A percentile compares a stretch with the other conserved stretches of the same genome.
These are phyloP conservation scores for Cygnus olor DNA, from an alignment of 2,797 vertebrate species.

Conservation along the genomic window DNA sequence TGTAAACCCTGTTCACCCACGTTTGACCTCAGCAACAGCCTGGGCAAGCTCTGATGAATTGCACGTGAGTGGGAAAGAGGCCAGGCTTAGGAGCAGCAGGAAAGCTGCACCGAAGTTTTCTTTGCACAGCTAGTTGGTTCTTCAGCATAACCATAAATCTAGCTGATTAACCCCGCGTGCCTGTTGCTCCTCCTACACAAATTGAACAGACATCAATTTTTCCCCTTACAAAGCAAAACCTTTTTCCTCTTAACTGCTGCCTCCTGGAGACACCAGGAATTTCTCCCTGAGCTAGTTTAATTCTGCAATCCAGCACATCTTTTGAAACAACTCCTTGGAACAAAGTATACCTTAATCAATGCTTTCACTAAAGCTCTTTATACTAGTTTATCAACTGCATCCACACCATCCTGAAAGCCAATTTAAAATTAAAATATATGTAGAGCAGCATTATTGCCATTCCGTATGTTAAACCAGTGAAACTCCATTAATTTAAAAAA, in stretches of 20 bases:
- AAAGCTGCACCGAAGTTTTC: neutral
- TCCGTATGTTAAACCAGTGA: neutral
- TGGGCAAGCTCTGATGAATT: neutral
- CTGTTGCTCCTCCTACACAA: neutral
- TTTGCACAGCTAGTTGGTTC: rapidly evolving
- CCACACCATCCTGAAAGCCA: neutral
- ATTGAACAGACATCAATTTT: neutral
- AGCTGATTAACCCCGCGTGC: neutral
- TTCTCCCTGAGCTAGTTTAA: neutral
- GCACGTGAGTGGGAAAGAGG: neutral
- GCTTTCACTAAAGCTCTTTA: neutral
- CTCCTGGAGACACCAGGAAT: neutral
- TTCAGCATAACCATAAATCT: neutral
- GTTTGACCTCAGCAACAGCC: neutral
- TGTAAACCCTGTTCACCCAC: neutral
- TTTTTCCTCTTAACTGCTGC: neutral
- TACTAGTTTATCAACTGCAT: neutral
- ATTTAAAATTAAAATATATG: neutral
- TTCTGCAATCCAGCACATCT: neutral
- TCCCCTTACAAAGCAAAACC: rapidly evolving
- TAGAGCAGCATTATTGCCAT: neutral
- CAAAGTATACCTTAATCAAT: neutral
- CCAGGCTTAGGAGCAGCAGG: neutral
- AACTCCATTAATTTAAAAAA: neutral
- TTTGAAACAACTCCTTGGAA: neutral